phyloP scores from a whole-genome alignment of 2,888 invertebrate genomes.

The Electrophaes corylata region DNA sequence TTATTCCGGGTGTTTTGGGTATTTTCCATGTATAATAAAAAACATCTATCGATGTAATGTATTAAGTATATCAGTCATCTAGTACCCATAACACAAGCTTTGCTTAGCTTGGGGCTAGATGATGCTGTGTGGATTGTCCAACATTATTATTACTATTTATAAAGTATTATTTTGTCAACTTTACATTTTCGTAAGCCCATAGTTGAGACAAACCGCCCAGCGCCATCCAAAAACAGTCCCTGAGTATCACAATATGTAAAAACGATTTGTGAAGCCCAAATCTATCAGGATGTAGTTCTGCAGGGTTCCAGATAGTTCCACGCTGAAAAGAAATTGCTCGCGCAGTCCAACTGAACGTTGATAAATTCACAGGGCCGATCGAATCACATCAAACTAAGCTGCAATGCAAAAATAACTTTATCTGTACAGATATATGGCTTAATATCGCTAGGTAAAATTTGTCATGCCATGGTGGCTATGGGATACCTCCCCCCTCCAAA shows the following conservation, averaged over 20 bases:
- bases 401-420: not conserved
- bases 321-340: conserved; percentile 20
- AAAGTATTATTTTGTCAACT: too few relatives aligned
- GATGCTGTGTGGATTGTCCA: too few relatives aligned
- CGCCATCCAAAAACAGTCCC: not conserved
- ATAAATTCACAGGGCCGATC: conserved; percentile 17
- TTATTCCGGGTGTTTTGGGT: too few relatives aligned
- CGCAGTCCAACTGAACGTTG: conserved; percentile 15
- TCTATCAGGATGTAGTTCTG: not conserved
- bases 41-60: too few relatives aligned
- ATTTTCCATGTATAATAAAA: too few relatives aligned
- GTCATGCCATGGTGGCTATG: too few relatives aligned
- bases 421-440: not conserved
- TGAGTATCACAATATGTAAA: not conserved
- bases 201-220: not conserved
- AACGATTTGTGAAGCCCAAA: not conserved
- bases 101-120: too few relatives aligned
- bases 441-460: not conserved
- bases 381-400: not conserved
- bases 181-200: too few relatives aligned
- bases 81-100: too few relatives aligned
- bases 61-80: too few relatives aligned
- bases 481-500: too few relatives aligned
- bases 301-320: conserved; percentile 14
- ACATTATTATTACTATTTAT: too few relatives aligned